A percentile compares a stretch with the other conserved stretches of the same genome.
Evolutionary conservation across 2,888 invertebrate genomes (phyloP).

Genomic region (Altica lythri): DNA sequence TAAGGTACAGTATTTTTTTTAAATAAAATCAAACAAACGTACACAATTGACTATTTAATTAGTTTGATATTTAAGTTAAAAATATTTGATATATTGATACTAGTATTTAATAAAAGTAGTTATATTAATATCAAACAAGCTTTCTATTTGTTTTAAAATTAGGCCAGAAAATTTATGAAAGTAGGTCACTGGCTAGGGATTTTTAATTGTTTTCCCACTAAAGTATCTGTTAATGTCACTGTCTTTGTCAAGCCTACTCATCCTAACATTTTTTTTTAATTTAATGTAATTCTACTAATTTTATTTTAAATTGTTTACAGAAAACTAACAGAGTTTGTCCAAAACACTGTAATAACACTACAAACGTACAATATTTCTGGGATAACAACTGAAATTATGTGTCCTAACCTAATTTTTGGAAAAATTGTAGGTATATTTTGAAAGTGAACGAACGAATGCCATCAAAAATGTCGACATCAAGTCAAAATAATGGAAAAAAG

Average conservation of each 20-base stretch:
- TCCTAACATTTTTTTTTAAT: slow-evolving; percentile 8
- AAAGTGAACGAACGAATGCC: slow-evolving; percentile 36
- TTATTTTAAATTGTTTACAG: slow-evolving; percentile 29
- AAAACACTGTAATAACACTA: slow-evolving; percentile 21
- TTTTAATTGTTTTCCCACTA: slow-evolving; percentile 44
- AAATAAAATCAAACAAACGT: neutral
- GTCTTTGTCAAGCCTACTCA: slow-evolving; percentile 33
- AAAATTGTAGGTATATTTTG: slow-evolving; percentile 38
- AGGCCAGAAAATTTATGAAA: slow-evolving; percentile 36
- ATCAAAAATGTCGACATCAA: slow-evolving; percentile 39
- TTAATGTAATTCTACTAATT: slow-evolving; percentile 5
- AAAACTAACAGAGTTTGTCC: slow-evolving; percentile 23
- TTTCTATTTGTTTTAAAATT: slow-evolving; percentile 25
- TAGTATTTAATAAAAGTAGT: neutral
- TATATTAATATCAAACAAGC: slow-evolving; percentile 12
- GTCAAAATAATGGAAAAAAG: slow-evolving; percentile 50
- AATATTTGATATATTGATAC: neutral
- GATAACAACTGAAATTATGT: slow-evolving; percentile 31
- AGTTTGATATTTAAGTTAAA: neutral
- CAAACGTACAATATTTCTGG: slow-evolving; percentile 27
- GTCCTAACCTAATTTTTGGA: slow-evolving; percentile 34
- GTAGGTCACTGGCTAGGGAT: slow-evolving; percentile 49
- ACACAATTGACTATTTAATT: neutral
- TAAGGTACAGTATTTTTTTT: slow-evolving; percentile 10
- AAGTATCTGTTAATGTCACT: slow-evolving; percentile 38